A percentile compares a stretch with the other conserved stretches of the same genome.
Conservation (phyloP, 2,797 vertebrate genomes). For the Phalanger gymnotis region DNA sequence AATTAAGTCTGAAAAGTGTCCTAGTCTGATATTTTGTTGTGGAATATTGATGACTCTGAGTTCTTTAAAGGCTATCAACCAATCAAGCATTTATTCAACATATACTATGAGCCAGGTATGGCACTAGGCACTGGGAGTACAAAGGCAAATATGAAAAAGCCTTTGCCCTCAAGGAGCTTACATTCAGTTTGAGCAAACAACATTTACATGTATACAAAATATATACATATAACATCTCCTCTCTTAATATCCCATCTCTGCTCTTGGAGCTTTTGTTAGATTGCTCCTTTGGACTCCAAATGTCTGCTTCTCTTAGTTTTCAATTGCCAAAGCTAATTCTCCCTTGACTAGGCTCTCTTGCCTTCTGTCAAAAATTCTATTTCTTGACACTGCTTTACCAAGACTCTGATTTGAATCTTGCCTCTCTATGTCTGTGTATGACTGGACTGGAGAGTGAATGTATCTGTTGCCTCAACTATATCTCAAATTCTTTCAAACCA, state of each 20-base stretch:
- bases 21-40: background rate
- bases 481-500: no score
- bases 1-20: background rate
- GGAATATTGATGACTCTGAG: background rate
- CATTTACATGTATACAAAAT: background rate
- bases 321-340: no score
- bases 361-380: no score
- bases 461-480: no score
- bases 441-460: no score
- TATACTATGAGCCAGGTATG: background rate
- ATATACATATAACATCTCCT: background rate
- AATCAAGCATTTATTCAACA: background rate
- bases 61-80: background rate
- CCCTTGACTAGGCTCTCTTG: no score
- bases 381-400: no score
- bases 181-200: background rate
- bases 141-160: background rate
- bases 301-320: no score
- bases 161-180: background rate
- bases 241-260: background rate
- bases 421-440: no score
- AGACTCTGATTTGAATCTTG: no score
- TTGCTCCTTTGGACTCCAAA: no score
- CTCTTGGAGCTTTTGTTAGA: no score
- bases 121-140: background rate